phyloP scores from a whole-genome alignment of 2,888 invertebrate species.

The Erebia ligea region DNA sequence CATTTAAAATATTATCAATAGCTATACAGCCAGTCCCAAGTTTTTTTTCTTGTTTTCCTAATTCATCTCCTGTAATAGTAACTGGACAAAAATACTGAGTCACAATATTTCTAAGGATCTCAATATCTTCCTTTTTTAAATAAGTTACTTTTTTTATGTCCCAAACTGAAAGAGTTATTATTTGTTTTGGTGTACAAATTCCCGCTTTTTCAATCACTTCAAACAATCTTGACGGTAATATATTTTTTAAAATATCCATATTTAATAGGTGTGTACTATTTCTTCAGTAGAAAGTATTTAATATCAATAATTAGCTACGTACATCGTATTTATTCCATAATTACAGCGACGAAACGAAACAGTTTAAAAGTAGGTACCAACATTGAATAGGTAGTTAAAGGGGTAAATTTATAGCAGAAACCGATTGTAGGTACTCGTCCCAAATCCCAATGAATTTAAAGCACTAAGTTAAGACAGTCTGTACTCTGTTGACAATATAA shows the following conservation, averaged over 20 bases:
- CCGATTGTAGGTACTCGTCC: no score
- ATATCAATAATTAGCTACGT: no score
- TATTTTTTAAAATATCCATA: constrained; percentile 40
- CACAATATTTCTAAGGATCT: constrained; percentile 58
- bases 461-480: no score
- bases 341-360: no score
- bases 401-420: no score
- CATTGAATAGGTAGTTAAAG: no score
- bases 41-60: constrained; percentile 47
- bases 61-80: constrained; percentile 50
- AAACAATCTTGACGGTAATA: constrained; percentile 59
- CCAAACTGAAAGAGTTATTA: constrained; percentile 60
- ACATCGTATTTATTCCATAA: no score
- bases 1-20: constrained; percentile 84
- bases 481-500: no score
- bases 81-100: constrained; percentile 52
- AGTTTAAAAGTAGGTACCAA: no score
- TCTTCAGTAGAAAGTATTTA: background rate
- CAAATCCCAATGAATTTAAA: no score
- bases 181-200: constrained; percentile 61
- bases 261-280: no score
- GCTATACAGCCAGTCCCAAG: constrained; percentile 81
- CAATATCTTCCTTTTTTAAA: constrained; percentile 60
- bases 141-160: constrained; percentile 70
- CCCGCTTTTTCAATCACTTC: constrained; percentile 62